phyloP scores from a whole-genome alignment of 2,888 invertebrate species.

The Kryphioiulus occultus region DNA sequence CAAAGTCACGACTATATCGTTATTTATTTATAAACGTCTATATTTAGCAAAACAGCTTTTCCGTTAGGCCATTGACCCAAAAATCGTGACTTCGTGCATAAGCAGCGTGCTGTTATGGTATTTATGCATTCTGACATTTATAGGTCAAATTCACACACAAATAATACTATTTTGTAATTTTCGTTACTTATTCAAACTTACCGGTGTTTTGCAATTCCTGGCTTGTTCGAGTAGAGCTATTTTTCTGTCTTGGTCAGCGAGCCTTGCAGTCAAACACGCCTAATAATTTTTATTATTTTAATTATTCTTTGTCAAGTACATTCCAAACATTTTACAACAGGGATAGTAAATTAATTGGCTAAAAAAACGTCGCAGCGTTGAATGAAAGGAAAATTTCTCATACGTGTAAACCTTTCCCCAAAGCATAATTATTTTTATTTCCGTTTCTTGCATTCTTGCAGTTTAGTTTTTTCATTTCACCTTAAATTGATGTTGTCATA shows the following conservation, averaged over 20 bases:
- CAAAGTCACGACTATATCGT: neutral
- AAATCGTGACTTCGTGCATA: neutral
- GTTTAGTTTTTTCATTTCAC: no score
- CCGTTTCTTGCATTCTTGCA: no score
- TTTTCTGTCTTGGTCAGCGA: constrained; percentile 54
- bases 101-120: neutral
- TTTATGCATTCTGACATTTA: neutral
- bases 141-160: neutral
- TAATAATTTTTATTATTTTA: constrained; percentile 6
- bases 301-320: neutral
- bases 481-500: no score
- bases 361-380: no score
- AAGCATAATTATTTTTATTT: no score
- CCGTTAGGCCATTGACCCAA: neutral
- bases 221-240: constrained; percentile 52
- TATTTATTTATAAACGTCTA: neutral
- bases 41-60: neutral
- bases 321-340: neutral
- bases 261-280: constrained; percentile 52
- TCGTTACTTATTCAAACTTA: neutral
- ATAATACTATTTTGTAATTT: no score
- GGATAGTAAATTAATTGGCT: no score
- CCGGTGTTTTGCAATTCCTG: constrained; percentile 49
- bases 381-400: no score
- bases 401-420: no score